Base-by-base conservation (phyloP, 2,888 invertebrate genomes). In the Apodemia zela region DNA sequence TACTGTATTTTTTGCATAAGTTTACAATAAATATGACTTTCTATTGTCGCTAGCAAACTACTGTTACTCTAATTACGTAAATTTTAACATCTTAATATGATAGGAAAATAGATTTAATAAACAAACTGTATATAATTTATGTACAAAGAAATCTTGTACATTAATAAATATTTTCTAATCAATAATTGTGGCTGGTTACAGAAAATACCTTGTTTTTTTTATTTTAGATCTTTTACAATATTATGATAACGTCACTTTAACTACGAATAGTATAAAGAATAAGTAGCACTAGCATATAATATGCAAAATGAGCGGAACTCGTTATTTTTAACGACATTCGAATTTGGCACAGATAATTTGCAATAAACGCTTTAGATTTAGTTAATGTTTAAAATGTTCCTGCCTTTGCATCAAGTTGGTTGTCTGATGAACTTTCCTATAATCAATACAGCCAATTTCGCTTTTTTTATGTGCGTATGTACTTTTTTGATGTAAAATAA, bases 81-180 rank as follows among this genome's bases (percentile, higher is more conserved):
- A 13, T 51, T 51, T 51, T 51, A 17, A 62, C 38, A 57, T 57
- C 17, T 57, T 38, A 35, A 57, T 29, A 58, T 45, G 13, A n/a
- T 42, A 62, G 11, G 57, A 62, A 62, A 62, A 62, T 58, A 62
- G 18, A 17, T 58, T 62, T 38, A 62, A 57, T 62, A 45, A 62
- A 29, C 62, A 57, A 62, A 54, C 35, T 42, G 21, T 45, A 54
- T 42, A 42, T 62, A 62, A 3, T 13, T 18, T 18, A 38, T 42
- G 57, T 6, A 35, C 51, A 33, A 18, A 25, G n/a, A 25, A 17
- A 51, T 18, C 8, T 51, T 18, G 51, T 11, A 21, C 18, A 18
- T 11, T 0, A 10, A 1, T 18, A 18, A 25, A 25, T 5, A 25
- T 25, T 35, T 35, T 35, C 33, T 35, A 35, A 38, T 38, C 38